phyloP scores from a whole-genome alignment of 2,113 vertebrate species.

The Garra rufa region DNA sequence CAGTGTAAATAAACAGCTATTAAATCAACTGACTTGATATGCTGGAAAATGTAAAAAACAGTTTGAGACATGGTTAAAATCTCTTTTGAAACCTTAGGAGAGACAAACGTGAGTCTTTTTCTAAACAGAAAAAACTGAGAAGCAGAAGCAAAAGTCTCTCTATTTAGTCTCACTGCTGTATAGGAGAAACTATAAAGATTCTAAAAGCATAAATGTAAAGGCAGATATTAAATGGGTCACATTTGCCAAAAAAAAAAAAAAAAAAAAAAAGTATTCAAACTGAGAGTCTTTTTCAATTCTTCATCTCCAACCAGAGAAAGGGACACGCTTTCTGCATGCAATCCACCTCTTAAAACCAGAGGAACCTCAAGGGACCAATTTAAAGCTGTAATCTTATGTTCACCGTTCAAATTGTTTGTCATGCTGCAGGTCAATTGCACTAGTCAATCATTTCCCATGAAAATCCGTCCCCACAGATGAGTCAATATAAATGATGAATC shows the following conservation, averaged over 20 bases:
- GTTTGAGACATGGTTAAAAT: background rate
- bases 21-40: background rate
- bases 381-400: constrained; percentile 15
- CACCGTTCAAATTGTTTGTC: constrained; percentile 24
- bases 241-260: background rate
- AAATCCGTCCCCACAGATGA: constrained; percentile 28
- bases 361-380: constrained; percentile 5
- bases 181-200: background rate
- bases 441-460: constrained; percentile 38
- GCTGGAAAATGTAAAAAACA: background rate
- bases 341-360: background rate
- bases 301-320: background rate
- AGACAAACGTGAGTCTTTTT: too few relatives aligned
- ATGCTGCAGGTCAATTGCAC: constrained; percentile 25
- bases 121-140: background rate
- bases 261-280: background rate
- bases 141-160: background rate
- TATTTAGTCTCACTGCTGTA: background rate
- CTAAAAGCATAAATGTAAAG: background rate
- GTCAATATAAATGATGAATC: constrained; percentile 37
- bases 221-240: background rate
- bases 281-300: background rate
- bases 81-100: background rate
- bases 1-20: background rate
- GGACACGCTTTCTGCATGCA: background rate